Percentiles rank a stretch among this genome's conserved stretches.
Conservation (phyloP, 2,888 invertebrate species). For the Tricholauxania praeusta region DNA sequence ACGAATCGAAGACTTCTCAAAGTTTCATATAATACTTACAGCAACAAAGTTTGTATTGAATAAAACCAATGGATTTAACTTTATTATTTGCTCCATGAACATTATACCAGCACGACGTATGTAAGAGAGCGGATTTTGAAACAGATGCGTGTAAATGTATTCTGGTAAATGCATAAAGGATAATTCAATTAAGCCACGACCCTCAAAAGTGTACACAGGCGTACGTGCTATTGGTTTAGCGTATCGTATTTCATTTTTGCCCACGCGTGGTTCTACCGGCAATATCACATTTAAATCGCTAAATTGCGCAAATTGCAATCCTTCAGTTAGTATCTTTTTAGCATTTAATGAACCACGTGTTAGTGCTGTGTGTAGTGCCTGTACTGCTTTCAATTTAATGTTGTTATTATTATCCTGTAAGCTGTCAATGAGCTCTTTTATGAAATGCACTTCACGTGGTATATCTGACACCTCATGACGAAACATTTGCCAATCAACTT, state of each 20-base stretch:
- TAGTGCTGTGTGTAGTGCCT: conserved; percentile 57
- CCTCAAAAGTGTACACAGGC: conserved; percentile 61
- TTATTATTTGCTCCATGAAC: conserved; percentile 59
- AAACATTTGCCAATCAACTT: conserved; percentile 66
- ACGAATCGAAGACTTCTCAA: neutral
- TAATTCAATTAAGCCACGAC: conserved; percentile 55
- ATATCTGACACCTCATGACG: conserved; percentile 63
- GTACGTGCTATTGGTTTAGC: conserved; percentile 54
- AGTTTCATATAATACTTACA: conserved; percentile 42
- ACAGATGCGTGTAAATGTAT: conserved; percentile 57
- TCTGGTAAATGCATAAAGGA: conserved; percentile 59
- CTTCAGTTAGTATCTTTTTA: conserved; percentile 59
- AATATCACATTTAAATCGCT: conserved; percentile 51
- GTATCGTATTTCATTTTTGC: conserved; percentile 58
- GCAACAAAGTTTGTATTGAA: conserved; percentile 64
- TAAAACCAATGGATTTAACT: conserved; percentile 61
- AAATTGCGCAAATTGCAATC: conserved; percentile 57
- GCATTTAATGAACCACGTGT: conserved; percentile 61
- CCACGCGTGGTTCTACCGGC: conserved; percentile 51
- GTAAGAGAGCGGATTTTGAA: conserved; percentile 54
- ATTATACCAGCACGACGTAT: conserved; percentile 61
- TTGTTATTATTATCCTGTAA: conserved; percentile 60
- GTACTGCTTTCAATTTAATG: conserved; percentile 62
- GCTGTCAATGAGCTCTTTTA: conserved; percentile 59
- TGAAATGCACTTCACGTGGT: conserved; percentile 62